Base-by-base conservation (phyloP, 1,140 invertebrate genomes). In the Protaetia brevitarsis region DNA sequence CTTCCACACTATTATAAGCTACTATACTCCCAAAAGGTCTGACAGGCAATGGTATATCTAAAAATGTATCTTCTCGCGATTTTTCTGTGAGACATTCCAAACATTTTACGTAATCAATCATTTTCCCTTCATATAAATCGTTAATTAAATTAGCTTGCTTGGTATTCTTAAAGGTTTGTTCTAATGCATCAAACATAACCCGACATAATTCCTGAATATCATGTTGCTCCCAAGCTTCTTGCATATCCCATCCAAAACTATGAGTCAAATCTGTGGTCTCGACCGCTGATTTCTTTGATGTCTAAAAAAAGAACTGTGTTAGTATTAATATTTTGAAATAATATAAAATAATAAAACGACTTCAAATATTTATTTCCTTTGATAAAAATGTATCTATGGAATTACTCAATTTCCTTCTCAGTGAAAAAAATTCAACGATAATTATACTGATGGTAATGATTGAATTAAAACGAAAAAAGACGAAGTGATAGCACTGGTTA, bases 31-130 rank as follows among this genome's bases (percentile, higher is more conserved):
- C 93, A 81, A 94, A 95, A 16, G 92, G 90, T 71, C 90, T 85
- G 23, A 97, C 89, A 16, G 94, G 93, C 60, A 97, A 80, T 4
- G 94, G 92, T 65, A 97, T 92, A 81, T 96, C 94, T 10, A 95
- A 81, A 77, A 94, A 96, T 6, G 89, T 89, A 77, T 95, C 93
- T 76, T 90, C 87, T 58, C 91, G 83, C 8, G 88, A 88, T 81
- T 93, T 95, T 74, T 95, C 93, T 45, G 87, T 91, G 21, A 85
- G 83, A 82, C 95, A 97, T 79, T 93, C 89, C 30, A 95, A 77
- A 81, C 94, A 97, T 78, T 94, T 93, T 3, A 96, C 93, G 77
- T 95, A 96, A 80, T 96, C 94, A 63, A 92, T 91, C 87, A 95
- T 89, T 80, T 92, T 93, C 67, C 91, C 89, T 88, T 84, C 83